A percentile compares a stretch with the other conserved stretches of the same genome.
Evolutionary conservation across 2,797 vertebrate species (phyloP).

Genomic region (Podargus strigoides): DNA sequence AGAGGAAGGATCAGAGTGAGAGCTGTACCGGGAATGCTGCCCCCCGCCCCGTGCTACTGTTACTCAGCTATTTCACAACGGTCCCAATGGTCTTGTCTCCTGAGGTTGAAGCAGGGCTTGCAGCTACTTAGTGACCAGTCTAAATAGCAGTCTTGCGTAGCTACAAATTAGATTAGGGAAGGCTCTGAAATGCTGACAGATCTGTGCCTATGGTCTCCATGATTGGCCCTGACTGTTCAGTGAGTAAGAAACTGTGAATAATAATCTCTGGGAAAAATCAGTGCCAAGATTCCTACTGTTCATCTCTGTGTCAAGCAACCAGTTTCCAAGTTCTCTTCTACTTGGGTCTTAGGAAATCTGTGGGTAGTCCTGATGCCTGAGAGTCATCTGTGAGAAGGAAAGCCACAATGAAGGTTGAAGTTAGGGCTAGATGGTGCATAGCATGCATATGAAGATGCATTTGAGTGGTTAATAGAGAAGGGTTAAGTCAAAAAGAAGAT

Average conservation of each 20-base stretch:
- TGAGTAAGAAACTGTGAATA: not conserved
- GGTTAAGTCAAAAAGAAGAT: not conserved
- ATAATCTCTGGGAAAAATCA: not conserved
- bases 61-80: conserved; percentile 39
- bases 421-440: not conserved
- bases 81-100: not conserved
- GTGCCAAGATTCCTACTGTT: not conserved
- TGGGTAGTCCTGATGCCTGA: not conserved
- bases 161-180: not conserved
- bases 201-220: not conserved
- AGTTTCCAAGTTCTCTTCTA: not conserved
- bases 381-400: not conserved
- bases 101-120: not conserved
- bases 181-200: conserved; percentile 3
- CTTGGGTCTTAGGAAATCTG: not conserved
- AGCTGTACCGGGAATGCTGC: not conserved
- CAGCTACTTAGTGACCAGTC: conserved; percentile 7
- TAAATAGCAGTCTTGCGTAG: not conserved
- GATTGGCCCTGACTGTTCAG: not conserved
- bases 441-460: not conserved
- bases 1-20: not conserved
- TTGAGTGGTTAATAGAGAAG: not conserved
- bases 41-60: not conserved
- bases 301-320: not conserved
- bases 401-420: not conserved